Percentiles rank a stretch among this genome's conserved stretches.
phyloP scores from a whole-genome alignment of 2,113 vertebrate species.

The Pelvicachromis taeniatus region DNA sequence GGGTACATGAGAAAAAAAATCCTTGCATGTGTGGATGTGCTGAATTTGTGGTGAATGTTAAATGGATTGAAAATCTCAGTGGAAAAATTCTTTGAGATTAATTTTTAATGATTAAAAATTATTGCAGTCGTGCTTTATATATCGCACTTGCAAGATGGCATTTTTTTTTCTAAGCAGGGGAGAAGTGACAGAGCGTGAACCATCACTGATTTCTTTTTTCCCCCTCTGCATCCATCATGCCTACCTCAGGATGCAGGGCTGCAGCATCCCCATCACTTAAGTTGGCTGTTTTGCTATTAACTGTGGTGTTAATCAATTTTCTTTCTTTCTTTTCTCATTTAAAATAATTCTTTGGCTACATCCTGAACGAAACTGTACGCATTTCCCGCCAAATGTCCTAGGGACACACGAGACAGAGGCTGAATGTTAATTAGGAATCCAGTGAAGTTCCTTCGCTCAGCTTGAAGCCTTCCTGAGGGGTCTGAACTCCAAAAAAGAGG shows the following conservation, averaged over 20 bases:
- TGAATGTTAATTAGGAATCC: conserved; percentile 74
- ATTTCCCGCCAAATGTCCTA: conserved; percentile 45
- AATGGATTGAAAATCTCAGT: background rate
- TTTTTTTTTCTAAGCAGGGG: background rate
- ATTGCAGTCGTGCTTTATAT: background rate
- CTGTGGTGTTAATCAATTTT: conserved; percentile 54
- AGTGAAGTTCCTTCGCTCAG: conserved; percentile 59
- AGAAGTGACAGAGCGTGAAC: background rate
- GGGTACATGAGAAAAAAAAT: background rate
- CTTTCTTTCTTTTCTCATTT: background rate
- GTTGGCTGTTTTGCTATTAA: conserved; percentile 41
- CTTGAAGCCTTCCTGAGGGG: conserved; percentile 65
- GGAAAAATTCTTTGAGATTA: background rate
- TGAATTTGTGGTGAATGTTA: background rate
- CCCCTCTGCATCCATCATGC: background rate
- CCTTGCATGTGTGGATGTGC: background rate
- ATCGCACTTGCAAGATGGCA: background rate
- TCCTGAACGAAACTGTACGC: conserved; percentile 38
- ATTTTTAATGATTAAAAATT: conserved; percentile 13
- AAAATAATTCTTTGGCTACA: background rate
- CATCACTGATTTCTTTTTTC: background rate
- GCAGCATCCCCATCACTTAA: conserved; percentile 17
- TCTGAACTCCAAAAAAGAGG: conserved; percentile 56
- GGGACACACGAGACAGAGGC: conserved; percentile 49
- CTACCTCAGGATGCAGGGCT: conserved; percentile 17